Base-by-base conservation (phyloP, 2,888 invertebrate genomes). In the Melinaea menophilus region DNA sequence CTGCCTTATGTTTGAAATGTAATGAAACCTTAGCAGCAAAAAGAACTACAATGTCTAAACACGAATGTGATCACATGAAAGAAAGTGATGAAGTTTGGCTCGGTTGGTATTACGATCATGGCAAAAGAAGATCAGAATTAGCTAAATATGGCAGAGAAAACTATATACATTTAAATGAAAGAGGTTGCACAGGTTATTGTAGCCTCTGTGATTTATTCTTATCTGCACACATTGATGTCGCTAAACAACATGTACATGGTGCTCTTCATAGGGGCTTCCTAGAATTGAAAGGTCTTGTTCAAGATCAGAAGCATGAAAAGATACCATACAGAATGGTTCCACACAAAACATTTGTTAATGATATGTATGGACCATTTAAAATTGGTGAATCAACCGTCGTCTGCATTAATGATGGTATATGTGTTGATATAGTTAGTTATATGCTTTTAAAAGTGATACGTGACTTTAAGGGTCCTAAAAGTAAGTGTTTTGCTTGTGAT, bases 171-270 rank as follows among this genome's bases (percentile, higher is more conserved):
- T 63, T 86, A n/a, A 82, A 80, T 60, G 66, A 71, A 33, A 80
- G 79, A 0, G 85, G 83, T 1, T 73, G 76, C 51, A 78, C 75
- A 61, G 85, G 81, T 0, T 83, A 78, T 63, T 88, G 87, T 59
- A 69, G 62, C 1, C 9, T 86, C 5, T 88, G 87, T 64, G 73
- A 80, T 45, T 72, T 70, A n/a, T 71, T 69, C 22, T 59, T 85
- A 4, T 76, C 79, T 0, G 77, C 78, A 2, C 71, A 77, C 56
- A 79, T 76, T 4, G 74, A 68, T 4, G 65, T 75, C 22, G 82
- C 82, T 48, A 74, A 72, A 59, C 66, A 73, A 60, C 87, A 88
- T 64, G 70, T 79, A 0, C 65, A 66, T 35, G 87, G 86, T 0
- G 5, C 61, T 2, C 65, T 68, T 11, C 87, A 88, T 59, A 72